Evolutionary conservation across 2,888 invertebrate genomes (phyloP).

Genomic region (Gymnoscelis rufifasciata): DNA sequence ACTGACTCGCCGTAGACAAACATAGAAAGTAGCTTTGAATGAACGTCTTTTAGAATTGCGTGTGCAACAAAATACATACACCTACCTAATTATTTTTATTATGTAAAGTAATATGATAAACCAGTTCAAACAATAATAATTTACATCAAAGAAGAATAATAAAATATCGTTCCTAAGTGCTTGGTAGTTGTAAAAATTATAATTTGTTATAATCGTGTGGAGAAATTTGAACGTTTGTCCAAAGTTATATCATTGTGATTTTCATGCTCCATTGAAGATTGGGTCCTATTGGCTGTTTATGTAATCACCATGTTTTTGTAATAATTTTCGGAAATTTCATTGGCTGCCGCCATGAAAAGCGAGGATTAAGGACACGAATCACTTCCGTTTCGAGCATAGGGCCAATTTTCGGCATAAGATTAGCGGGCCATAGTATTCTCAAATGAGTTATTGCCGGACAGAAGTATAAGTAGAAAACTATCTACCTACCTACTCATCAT

Average conservation of each 20-base stretch:
- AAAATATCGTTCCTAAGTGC: not conserved
- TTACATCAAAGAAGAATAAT: not conserved
- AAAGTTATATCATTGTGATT: constrained; percentile 45
- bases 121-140: not conserved
- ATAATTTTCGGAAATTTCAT: constrained; percentile 43
- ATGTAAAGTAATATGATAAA: no score
- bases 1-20: constrained; percentile 74
- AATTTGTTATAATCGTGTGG: no score
- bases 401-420: not conserved
- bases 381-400: constrained; percentile 46
- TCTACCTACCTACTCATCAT: no score
- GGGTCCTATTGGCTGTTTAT: constrained; percentile 54
- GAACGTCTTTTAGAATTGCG: constrained; percentile 32
- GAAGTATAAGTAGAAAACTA: no score
- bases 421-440: no score
- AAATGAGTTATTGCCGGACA: no score
- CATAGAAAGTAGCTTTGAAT: constrained; percentile 58
- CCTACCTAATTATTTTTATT: no score
- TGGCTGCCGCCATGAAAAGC: constrained; percentile 68
- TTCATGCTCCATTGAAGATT: constrained; percentile 67
- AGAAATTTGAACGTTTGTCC: constrained; percentile 35
- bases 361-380: constrained; percentile 69
- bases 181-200: no score
- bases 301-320: constrained; percentile 63
- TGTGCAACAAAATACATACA: not conserved